Conservation (phyloP, 2,113 vertebrate species). For the Synchiropus splendidus region DNA sequence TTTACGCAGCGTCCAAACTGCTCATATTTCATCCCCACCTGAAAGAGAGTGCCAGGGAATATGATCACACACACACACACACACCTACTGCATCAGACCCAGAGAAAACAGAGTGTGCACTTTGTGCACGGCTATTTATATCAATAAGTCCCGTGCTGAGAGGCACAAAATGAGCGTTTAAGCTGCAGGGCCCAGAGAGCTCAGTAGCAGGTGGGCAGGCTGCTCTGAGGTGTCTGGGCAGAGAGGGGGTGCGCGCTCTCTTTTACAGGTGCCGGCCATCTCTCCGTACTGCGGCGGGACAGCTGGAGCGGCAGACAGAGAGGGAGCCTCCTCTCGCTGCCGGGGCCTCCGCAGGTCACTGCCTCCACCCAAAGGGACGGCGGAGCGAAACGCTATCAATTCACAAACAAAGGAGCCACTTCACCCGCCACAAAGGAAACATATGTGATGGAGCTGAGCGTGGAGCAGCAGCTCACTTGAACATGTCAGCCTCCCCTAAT, state of each 20-base stretch:
- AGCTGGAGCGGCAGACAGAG: slow-evolving; percentile 61
- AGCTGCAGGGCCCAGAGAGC: slow-evolving; percentile 70
- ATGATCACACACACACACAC: slow-evolving; percentile 64
- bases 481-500: slow-evolving; percentile 72
- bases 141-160: slow-evolving; percentile 79
- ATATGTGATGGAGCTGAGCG: slow-evolving; percentile 67
- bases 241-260: slow-evolving; percentile 51
- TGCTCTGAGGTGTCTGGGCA: slow-evolving; percentile 54
- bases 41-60: slow-evolving; percentile 63
- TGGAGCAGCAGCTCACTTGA: slow-evolving; percentile 66
- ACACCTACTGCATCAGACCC: slow-evolving; percentile 64
- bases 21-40: slow-evolving; percentile 72
- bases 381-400: slow-evolving; percentile 74
- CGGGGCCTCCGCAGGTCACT: slow-evolving; percentile 70
- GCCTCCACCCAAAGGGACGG: slow-evolving; percentile 68
- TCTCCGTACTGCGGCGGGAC: slow-evolving; percentile 43
- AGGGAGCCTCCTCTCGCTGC: slow-evolving; percentile 56
- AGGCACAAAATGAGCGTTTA: slow-evolving; percentile 79
- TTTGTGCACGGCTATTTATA: slow-evolving; percentile 79
- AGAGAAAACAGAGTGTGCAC: slow-evolving; percentile 74
- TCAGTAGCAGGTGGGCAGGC: slow-evolving; percentile 70
- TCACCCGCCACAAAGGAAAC: slow-evolving; percentile 68
- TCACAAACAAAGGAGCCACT: slow-evolving; percentile 74
- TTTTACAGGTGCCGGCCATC: slow-evolving; percentile 70
- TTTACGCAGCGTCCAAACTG: slow-evolving; percentile 67